Base-by-base conservation (phyloP, 2,113 vertebrate genomes). In the Psittacara wagleri region DNA sequence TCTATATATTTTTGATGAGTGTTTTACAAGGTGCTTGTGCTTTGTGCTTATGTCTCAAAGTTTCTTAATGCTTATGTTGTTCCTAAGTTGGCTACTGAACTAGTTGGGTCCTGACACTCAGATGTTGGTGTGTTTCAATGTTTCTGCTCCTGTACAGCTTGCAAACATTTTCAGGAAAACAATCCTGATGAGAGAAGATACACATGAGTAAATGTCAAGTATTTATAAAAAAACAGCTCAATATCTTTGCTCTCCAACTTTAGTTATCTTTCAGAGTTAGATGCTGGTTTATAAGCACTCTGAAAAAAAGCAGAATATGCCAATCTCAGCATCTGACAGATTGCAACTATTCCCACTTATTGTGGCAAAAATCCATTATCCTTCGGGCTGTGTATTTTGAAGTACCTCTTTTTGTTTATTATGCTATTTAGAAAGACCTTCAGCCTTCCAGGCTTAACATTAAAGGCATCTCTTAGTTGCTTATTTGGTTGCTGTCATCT, bases 111-210 rank as follows among this genome's bases (percentile, higher is more conserved):
- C 35, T 68, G 54, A 13, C 52, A 62, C 52, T 78, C 94, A 51
- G 35, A 72, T 92, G 77, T 89, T 94, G 70, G 44, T 85, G 48
- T 35, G 64, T 91, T 92, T 95, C 48, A 85, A 15, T 57, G 29
- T 92, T 92, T 92, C 74, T 94, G 86, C 77, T 86, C 35, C 73
- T 68, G 57, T 86, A 86, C 48, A 94, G 91, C 89, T 91, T 95
- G 91, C 89, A 95, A 97, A 92, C 66, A 91, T 95, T 96, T 95
- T 87, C 62, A 94, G 37, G 28, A 95, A 86, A 95, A 70, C 62
- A 95, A 85, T 82, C 43, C 83, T 96, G 67, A 91, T 89, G 93
- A 89, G 70, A 89, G 35, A 95, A 94, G 66, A 29, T 94, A 72
- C 51, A 82, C 31, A 55, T 35, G 7, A 83, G 66, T 69, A 95